A percentile compares a stretch with the other conserved stretches of the same genome.
Conservation (phyloP, 2,888 invertebrate genomes). For the Oligia fasciuncula region DNA sequence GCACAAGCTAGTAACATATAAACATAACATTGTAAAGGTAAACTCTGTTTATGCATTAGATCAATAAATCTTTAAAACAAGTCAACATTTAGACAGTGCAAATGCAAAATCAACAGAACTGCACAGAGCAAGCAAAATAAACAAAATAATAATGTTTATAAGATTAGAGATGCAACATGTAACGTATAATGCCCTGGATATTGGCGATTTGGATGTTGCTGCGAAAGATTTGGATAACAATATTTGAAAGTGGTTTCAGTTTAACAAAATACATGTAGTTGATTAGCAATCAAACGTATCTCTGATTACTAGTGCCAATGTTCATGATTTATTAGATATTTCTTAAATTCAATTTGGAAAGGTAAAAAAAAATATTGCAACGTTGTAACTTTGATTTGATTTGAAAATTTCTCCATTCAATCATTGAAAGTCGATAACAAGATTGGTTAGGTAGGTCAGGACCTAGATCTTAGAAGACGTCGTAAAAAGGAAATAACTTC, state of each 20-base stretch:
- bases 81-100: conserved; percentile 6
- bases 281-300: background rate
- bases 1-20: background rate
- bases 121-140: conserved; percentile 1
- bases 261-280: background rate
- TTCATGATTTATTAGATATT: background rate
- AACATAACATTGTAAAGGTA: background rate
- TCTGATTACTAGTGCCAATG: background rate
- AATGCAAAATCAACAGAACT: conserved; percentile 12
- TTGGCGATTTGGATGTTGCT: background rate
- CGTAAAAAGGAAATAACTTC: conserved; percentile 42
- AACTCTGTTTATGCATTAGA: background rate
- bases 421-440: conserved; percentile 44
- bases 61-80: conserved; percentile 18
- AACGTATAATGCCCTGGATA: background rate
- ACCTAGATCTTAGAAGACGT: conserved; percentile 30
- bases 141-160: conserved; percentile 1
- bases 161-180: conserved; percentile 13
- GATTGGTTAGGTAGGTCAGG: conserved; percentile 43
- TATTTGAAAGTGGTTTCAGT: background rate
- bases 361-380: background rate
- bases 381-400: background rate
- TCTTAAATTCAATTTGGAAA: conserved; percentile 5
- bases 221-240: background rate
- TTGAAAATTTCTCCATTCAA: conserved; percentile 22